phyloP scores from a whole-genome alignment of 2,888 invertebrate species.

The Gnatocerus cornutus region DNA sequence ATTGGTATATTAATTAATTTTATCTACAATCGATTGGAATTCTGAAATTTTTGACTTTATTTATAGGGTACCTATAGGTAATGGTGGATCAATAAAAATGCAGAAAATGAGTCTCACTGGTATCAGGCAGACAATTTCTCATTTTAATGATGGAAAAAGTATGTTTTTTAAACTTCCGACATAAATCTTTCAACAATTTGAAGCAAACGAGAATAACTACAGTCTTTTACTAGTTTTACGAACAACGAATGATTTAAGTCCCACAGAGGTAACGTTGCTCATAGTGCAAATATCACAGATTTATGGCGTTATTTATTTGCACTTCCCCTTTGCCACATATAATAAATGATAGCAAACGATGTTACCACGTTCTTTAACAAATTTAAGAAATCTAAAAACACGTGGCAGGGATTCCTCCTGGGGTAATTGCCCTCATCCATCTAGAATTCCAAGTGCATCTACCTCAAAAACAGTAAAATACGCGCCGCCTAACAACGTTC shows the following conservation, averaged over 20 bases:
- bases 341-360: slow-evolving; percentile 57
- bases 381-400: slow-evolving; percentile 58
- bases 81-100: too few relatives aligned
- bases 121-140: too few relatives aligned
- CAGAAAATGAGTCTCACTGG: too few relatives aligned
- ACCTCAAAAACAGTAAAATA: slow-evolving; percentile 47
- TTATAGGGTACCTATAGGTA: too few relatives aligned
- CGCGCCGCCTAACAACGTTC: slow-evolving; percentile 51
- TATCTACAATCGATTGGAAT: too few relatives aligned
- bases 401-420: slow-evolving; percentile 57
- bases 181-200: slow-evolving; percentile 1
- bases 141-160: not conserved
- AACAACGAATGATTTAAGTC: slow-evolving; percentile 24
- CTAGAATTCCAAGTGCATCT: slow-evolving; percentile 55
- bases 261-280: slow-evolving; percentile 3
- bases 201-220: slow-evolving; percentile 2
- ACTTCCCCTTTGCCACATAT: slow-evolving; percentile 38
- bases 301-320: slow-evolving; percentile 53
- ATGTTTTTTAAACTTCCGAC: not conserved
- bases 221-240: slow-evolving; percentile 13
- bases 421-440: slow-evolving; percentile 59
- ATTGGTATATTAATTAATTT: too few relatives aligned
- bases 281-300: slow-evolving; percentile 49
- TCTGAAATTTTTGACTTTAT: too few relatives aligned
- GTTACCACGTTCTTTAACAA: slow-evolving; percentile 55